Evolutionary conservation across 2,888 invertebrate genomes (phyloP), one percentile per base, ranked within the genome.

Genomic region (Limnephilus rhombicus): DNA sequence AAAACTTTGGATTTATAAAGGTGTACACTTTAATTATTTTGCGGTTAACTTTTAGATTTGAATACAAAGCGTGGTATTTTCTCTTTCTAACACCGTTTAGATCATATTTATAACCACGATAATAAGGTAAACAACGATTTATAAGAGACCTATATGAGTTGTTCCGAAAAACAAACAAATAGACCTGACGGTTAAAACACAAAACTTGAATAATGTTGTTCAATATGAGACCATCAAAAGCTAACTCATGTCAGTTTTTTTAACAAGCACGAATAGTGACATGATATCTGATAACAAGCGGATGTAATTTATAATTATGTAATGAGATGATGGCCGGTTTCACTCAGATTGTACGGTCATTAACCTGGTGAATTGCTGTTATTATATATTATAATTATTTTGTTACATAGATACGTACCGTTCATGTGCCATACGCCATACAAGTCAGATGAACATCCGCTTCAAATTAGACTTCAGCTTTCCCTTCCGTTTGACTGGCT

Each of bases 401-500:
- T 49, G 7, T 68, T 68, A 24, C 9, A n/a, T 68, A 68, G 24
- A 34, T 11, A 29, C 82, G 3, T 83, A 85, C 34, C 85, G 18
- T 86, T 29, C 24, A 18, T 37, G 18, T 37, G 37, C 41, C 34
- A 29, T 53, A 68, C 68, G 80, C 68, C 80, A 89, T 41, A 37
- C 3, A 37, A 37, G 88, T 45, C 31, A 31, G 29, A 53, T 86
- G 24, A 18, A 90, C 34, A 91, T 91, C 87, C 82, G 91, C 53
- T 91, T 91, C 91, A 81, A 81, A 87, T 88, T 87, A 53, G 5
- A 34, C 29, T 45, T 45, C 68, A 80, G 83, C 90, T 90, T 90
- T 90, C 90, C 90, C 80, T 90, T 90, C 90, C 90, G 90, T 90
- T 90, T 49, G 53, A 83, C 15, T 83, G 83, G 24, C 41, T 83